Evolutionary conservation across 1,140 invertebrate species (phyloP).

Genomic region (Panagrolaimus sp.): DNA sequence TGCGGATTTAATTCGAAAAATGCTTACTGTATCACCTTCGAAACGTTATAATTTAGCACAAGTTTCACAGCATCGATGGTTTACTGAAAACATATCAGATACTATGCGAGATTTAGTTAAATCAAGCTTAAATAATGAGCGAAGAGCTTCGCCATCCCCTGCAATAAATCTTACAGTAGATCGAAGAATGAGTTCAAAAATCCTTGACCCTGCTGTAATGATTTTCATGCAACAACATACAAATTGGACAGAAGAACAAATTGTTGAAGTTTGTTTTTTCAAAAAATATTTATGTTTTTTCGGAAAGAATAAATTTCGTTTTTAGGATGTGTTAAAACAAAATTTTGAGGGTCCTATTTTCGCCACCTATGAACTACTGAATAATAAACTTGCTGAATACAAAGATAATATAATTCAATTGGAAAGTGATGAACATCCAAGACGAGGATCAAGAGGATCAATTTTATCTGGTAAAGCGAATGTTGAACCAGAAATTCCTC

Average conservation of each 20-base stretch:
- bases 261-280: conserved; percentile 40
- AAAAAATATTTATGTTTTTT: background rate
- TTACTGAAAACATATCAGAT: conserved; percentile 35
- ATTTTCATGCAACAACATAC: conserved; percentile 58
- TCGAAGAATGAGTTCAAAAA: conserved; percentile 23
- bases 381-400: conserved; percentile 41
- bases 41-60: conserved; percentile 37
- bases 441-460: conserved; percentile 55
- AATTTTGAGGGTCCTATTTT: conserved; percentile 54
- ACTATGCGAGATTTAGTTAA: conserved; percentile 31
- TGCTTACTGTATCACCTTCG: conserved; percentile 41
- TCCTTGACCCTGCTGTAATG: conserved; percentile 23
- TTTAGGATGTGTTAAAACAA: conserved; percentile 48
- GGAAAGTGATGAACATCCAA: conserved; percentile 49
- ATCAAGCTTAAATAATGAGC: background rate
- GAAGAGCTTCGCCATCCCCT: background rate
- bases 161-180: background rate
- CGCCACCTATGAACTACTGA: conserved; percentile 50
- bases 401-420: conserved; percentile 45
- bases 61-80: conserved; percentile 46
- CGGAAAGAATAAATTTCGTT: background rate
- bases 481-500: conserved; percentile 46
- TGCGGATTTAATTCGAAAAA: conserved; percentile 45
- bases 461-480: conserved; percentile 58
- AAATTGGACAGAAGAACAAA: conserved; percentile 57